Evolutionary conservation across 2,113 vertebrate species (phyloP).

Genomic region (Gulo gulo): DNA sequence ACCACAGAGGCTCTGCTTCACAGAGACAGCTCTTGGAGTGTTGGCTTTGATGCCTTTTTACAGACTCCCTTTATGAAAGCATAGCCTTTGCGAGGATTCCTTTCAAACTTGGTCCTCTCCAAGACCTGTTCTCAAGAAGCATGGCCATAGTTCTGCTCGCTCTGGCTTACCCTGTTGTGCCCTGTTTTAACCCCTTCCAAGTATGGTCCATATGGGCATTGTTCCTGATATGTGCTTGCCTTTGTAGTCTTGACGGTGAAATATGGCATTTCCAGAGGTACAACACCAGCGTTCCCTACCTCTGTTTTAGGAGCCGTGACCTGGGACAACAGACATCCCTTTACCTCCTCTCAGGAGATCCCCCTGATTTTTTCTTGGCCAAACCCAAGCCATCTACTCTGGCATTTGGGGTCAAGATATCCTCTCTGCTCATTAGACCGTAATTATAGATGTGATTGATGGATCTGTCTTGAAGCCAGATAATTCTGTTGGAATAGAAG

Average conservation of each 20-base stretch:
- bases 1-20: neutral
- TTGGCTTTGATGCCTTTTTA: neutral
- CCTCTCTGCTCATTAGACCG: neutral
- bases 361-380: constrained; percentile 52
- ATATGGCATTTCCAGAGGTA: constrained; percentile 31
- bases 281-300: constrained; percentile 37
- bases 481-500: neutral
- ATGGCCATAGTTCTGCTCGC: rapidly evolving
- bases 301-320: constrained; percentile 72
- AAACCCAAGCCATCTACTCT: neutral
- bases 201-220: constrained; percentile 45
- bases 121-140: neutral
- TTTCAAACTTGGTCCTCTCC: neutral
- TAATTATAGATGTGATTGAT: neutral
- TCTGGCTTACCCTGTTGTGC: neutral
- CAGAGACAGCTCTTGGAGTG: neutral
- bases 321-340: constrained; percentile 68
- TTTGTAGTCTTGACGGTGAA: constrained; percentile 71
- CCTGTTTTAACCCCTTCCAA: constrained; percentile 49
- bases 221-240: constrained; percentile 68
- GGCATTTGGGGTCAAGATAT: neutral
- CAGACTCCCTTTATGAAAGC: neutral
- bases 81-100: neutral
- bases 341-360: constrained; percentile 22
- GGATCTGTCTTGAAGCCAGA: neutral